A percentile compares a stretch with the other conserved stretches of the same genome.
phyloP scores from a whole-genome alignment of 2,888 invertebrate species.

The Micoletzkya japonica region DNA sequence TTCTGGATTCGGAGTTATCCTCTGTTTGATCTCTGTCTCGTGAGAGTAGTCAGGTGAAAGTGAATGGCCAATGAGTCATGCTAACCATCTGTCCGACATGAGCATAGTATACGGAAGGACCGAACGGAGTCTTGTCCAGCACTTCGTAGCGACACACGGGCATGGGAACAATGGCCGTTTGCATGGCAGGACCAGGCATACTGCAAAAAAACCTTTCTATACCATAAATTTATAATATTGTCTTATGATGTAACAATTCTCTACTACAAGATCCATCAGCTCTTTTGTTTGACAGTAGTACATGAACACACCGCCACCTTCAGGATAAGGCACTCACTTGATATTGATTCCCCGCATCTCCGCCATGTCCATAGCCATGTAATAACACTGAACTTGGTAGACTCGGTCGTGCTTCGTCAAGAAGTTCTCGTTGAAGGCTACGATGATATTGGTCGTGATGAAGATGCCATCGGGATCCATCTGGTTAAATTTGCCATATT shows the following conservation, averaged over 20 bases:
- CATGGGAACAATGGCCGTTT: conserved; percentile 60
- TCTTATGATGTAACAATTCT: neutral
- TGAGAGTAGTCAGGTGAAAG: neutral
- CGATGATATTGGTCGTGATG: conserved; percentile 52
- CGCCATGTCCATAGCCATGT: conserved; percentile 60
- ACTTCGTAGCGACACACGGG: conserved; percentile 62
- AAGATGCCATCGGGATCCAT: conserved; percentile 56
- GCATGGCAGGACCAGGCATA: conserved; percentile 59
- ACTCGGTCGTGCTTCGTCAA: conserved; percentile 59
- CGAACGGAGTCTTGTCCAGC: conserved; percentile 56
- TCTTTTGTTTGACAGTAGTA: too few species aligned
- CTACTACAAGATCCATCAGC: too few species aligned
- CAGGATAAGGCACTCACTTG: conserved; percentile 46
- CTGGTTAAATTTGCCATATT: conserved; percentile 35
- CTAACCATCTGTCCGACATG: conserved; percentile 59
- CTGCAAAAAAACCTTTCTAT: conserved; percentile 38
- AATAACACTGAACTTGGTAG: conserved; percentile 60
- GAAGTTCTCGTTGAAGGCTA: conserved; percentile 60
- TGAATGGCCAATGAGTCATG: neutral
- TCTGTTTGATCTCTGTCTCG: too few species aligned
- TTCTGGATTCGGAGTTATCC: too few species aligned
- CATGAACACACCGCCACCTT: too few species aligned
- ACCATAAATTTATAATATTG: neutral
- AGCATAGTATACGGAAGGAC: conserved; percentile 60
- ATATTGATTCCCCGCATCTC: conserved; percentile 56